Conservation (phyloP, 2,888 invertebrate genomes). For the Hemithea aestivaria region DNA sequence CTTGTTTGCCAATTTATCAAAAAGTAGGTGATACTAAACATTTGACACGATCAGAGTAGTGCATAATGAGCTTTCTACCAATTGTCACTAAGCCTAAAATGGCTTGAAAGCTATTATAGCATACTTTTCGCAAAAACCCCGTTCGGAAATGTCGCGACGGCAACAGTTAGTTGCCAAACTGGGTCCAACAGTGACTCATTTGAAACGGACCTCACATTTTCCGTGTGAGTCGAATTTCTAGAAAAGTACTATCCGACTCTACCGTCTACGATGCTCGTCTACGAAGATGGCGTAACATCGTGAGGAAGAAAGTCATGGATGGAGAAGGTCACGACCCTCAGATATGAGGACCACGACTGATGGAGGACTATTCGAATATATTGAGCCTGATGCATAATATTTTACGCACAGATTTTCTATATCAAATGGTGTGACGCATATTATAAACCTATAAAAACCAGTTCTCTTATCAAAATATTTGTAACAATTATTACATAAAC, state of each 20-base stretch:
- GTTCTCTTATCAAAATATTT: no score
- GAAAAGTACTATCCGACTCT: slow-evolving; percentile 13
- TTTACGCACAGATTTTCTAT: no score
- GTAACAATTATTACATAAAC: no score
- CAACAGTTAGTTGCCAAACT: slow-evolving; percentile 31
- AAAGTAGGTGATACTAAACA: slow-evolving; percentile 23
- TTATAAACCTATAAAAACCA: no score
- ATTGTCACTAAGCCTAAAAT: slow-evolving; percentile 2
- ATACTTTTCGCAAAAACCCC: slow-evolving; percentile 10
- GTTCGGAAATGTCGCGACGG: slow-evolving; percentile 17
- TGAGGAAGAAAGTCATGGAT: no score
- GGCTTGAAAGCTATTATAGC: neutral
- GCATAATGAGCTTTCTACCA: slow-evolving; percentile 1
- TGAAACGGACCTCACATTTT: slow-evolving; percentile 24
- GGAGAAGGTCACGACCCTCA: no score
- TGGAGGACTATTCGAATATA: no score
- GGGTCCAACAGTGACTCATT: slow-evolving; percentile 28
- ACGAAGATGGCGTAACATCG: no score
- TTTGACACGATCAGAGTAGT: neutral
- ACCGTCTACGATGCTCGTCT: no score
- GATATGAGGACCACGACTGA: no score
- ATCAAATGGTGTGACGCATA: no score
- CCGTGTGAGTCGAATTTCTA: slow-evolving; percentile 16
- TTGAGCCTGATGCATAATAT: no score
- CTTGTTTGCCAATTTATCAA: slow-evolving; percentile 25